These are phyloP conservation scores for Drosophila pectinifera DNA, from an alignment of 1,140 invertebrate genomes.

Conservation along the genomic window DNA sequence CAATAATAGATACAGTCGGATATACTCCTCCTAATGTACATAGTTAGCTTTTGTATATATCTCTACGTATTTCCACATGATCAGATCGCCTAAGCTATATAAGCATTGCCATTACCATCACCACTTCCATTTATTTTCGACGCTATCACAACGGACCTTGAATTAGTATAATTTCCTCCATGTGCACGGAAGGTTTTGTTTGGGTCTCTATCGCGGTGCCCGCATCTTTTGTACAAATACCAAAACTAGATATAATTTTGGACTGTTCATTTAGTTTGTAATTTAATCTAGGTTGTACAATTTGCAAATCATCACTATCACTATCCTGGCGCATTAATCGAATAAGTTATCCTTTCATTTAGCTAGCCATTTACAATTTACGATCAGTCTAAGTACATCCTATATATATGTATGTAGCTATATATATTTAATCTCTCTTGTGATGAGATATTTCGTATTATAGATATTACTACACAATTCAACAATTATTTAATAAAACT, in stretches of 20 bases:
- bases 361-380: conserved; percentile 30
- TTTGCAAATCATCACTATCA: conserved; percentile 30
- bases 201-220: conserved; percentile 15
- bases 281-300: conserved; percentile 40
- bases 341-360: conserved; percentile 19
- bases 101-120: conserved; percentile 36
- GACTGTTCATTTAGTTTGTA: conserved; percentile 65
- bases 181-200: conserved; percentile 13
- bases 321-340: conserved; percentile 12
- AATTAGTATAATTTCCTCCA: conserved; percentile 42
- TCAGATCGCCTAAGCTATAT: conserved; percentile 33
- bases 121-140: conserved; percentile 24
- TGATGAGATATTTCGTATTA: conserved; percentile 57
- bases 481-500: conserved; percentile 54
- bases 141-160: conserved; percentile 12
- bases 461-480: conserved; percentile 18
- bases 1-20: conserved; percentile 29
- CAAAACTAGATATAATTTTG: conserved; percentile 54
- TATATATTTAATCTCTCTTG: conserved; percentile 36
- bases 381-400: conserved; percentile 23
- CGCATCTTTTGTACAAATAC: conserved; percentile 62
- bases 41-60: conserved; percentile 56
- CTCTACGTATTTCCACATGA: conserved; percentile 22
- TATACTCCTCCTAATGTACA: conserved; percentile 30
- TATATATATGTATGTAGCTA: conserved; percentile 20